Percentiles rank a stretch among this genome's conserved stretches.
phyloP scores from a whole-genome alignment of 1,140 invertebrate genomes.

The Listronotus oregonensis region DNA sequence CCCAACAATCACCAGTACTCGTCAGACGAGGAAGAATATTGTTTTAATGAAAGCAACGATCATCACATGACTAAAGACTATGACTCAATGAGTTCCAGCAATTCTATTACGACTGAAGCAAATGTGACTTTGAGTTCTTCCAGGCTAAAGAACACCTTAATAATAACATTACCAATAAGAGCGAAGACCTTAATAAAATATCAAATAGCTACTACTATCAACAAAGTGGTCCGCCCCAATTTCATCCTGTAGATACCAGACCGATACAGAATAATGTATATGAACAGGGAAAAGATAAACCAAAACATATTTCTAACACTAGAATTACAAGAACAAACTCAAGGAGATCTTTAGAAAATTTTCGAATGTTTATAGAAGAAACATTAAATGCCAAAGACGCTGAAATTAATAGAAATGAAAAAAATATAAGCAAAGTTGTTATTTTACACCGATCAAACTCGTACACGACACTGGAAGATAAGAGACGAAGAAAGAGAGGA shows the following conservation, averaged over 20 bases:
- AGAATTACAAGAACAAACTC: constrained; percentile 50
- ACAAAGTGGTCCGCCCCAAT: not conserved
- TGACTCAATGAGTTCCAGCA: constrained; percentile 61
- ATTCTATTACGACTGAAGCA: constrained; percentile 68
- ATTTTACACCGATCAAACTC: constrained; percentile 49
- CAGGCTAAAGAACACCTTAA: constrained; percentile 51
- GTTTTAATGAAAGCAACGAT: constrained; percentile 55
- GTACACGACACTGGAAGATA: constrained; percentile 45
- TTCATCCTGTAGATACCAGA: not conserved
- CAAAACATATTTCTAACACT: constrained; percentile 33
- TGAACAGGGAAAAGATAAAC: constrained; percentile 3
- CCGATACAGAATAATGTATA: not conserved
- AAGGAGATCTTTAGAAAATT: constrained; percentile 51
- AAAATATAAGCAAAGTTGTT: constrained; percentile 28
- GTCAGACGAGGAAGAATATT: constrained; percentile 57
- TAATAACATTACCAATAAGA: constrained; percentile 32
- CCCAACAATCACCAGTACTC: constrained; percentile 36
- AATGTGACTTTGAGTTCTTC: constrained; percentile 72
- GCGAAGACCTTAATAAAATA: not conserved
- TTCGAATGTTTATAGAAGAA: constrained; percentile 48
- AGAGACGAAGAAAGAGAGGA: constrained; percentile 30
- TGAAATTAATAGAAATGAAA: constrained; percentile 12
- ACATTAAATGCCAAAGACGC: not conserved
- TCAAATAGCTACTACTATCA: not conserved
- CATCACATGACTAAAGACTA: constrained; percentile 54